These are phyloP conservation scores for Phainopepla nitens DNA, from an alignment of 2,113 vertebrate genomes.

Conservation along the genomic window DNA sequence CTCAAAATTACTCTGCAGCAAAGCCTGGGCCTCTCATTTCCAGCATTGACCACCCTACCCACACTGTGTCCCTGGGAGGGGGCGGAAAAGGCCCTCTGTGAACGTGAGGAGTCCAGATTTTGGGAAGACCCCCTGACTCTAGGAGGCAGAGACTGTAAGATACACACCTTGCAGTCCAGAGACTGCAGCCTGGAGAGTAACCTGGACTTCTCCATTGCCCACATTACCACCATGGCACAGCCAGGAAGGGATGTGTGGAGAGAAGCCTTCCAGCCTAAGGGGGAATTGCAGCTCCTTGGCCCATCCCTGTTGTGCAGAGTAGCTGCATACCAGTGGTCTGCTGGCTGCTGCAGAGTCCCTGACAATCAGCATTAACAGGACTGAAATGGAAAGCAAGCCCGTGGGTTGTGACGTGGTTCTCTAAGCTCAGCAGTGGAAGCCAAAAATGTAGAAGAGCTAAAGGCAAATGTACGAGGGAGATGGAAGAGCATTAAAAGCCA, in stretches of 20 bases:
- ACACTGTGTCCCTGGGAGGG: accelerated
- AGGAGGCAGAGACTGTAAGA: not conserved
- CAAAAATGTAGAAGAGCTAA: not conserved
- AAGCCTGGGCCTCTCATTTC: not conserved
- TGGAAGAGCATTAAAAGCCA: not conserved
- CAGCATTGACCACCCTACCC: no score
- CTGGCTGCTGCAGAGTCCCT: not conserved
- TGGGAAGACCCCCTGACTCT: not conserved
- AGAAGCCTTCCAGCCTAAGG: not conserved
- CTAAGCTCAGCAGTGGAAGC: not conserved
- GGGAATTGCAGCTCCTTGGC: not conserved
- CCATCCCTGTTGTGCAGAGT: not conserved
- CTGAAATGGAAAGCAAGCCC: not conserved
- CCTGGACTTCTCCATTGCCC: not conserved
- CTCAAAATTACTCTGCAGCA: not conserved
- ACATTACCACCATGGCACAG: not conserved
- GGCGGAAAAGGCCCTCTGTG: not conserved
- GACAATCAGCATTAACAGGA: not conserved
- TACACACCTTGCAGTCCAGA: not conserved
- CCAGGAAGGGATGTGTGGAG: not conserved
- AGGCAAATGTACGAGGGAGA: not conserved
- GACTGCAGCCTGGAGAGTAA: not conserved
- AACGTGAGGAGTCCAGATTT: not conserved
- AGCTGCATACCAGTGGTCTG: accelerated
- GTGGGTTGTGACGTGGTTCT: not conserved